Percentiles rank a stretch among this genome's conserved stretches.
Evolutionary conservation across 2,888 invertebrate species (phyloP).

Genomic region (Lucinisca nassula): DNA sequence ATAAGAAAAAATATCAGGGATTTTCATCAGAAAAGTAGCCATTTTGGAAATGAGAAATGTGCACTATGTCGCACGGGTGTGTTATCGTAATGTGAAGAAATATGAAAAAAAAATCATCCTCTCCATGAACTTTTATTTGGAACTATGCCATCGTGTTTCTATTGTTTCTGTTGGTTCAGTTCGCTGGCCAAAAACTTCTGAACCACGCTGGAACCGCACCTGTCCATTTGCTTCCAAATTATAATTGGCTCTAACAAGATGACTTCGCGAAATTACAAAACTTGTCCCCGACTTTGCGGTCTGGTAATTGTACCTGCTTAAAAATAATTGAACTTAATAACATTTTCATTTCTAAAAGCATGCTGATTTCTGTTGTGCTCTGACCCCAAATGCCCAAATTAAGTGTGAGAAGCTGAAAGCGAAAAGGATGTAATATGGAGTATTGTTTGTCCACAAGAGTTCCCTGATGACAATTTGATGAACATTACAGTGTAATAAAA

Average conservation of each 20-base stretch:
- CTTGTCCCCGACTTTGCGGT: neutral
- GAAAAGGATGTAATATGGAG: neutral
- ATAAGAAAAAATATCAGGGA: too few species aligned
- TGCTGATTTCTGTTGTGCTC: neutral
- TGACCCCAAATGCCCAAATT: neutral
- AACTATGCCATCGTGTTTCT: too few species aligned
- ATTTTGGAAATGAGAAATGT: too few species aligned
- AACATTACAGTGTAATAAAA: neutral
- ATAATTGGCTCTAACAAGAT: neutral
- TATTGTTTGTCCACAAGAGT: neutral
- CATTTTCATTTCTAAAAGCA: slow-evolving; percentile 3
- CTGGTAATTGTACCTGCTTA: neutral
- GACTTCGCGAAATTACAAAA: neutral
- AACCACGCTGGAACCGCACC: too few species aligned
- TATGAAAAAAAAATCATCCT: too few species aligned
- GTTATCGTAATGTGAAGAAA: too few species aligned
- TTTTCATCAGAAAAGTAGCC: too few species aligned
- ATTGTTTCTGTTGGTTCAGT: too few species aligned
- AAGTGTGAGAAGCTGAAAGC: neutral
- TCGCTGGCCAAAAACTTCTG: too few species aligned
- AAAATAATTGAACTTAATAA: neutral
- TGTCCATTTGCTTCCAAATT: neutral
- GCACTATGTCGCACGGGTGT: too few species aligned
- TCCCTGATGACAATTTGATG: slow-evolving; percentile 7
- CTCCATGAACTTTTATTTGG: too few species aligned